These are phyloP conservation scores for Leucopsar rothschildi DNA, from an alignment of 2,113 vertebrate species.

Conservation along the genomic window DNA sequence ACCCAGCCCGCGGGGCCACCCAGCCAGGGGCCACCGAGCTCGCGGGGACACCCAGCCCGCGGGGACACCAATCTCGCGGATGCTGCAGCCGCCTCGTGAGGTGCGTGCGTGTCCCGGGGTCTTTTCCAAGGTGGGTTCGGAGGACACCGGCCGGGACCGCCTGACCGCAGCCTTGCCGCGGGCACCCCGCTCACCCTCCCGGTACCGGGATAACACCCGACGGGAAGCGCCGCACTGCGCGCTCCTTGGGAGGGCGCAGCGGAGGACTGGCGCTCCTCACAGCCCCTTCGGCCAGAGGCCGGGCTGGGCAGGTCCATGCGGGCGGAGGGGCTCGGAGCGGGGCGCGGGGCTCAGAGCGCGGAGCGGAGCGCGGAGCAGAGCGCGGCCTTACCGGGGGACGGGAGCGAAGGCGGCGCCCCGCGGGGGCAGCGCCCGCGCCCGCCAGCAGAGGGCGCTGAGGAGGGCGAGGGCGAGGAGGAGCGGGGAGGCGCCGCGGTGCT, in stretches of 20 bases:
- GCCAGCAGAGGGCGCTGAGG: constrained; percentile 79
- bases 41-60: no score
- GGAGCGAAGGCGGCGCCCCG: not conserved
- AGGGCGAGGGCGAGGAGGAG: constrained; percentile 81
- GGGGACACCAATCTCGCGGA: not conserved
- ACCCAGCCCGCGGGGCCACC: not conserved
- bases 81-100: not conserved
- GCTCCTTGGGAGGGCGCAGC: not conserved
- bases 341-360: no score
- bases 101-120: not conserved
- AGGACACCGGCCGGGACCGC: not conserved
- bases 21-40: not conserved
- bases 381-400: constrained; percentile 74
- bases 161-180: not conserved
- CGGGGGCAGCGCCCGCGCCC: constrained; percentile 66
- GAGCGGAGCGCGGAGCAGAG: no score
- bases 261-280: not conserved
- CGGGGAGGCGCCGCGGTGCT: constrained; percentile 80
- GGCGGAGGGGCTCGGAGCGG: not conserved
- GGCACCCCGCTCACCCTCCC: not conserved
- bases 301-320: not conserved
- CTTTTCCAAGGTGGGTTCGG: not conserved
- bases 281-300: not conserved
- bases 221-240: fast-evolving
- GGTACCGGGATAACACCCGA: fast-evolving